phyloP scores from a whole-genome alignment of 2,113 vertebrate genomes.

The Nyctibius bracteatus region DNA sequence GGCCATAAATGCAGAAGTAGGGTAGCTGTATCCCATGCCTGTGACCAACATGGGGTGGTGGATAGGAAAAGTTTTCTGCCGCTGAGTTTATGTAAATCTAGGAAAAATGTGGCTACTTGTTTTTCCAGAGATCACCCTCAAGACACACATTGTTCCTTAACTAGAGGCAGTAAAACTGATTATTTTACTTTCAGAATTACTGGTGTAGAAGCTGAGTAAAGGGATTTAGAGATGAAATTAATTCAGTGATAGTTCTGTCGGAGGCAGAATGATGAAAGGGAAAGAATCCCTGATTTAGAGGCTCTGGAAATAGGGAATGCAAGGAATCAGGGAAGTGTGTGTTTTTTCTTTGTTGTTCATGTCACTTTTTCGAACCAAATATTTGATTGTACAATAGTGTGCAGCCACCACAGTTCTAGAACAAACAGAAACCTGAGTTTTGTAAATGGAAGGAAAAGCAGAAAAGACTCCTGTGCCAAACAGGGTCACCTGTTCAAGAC shows the following conservation, averaged over 20 bases:
- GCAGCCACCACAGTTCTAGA: neutral
- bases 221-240: slow-evolving; percentile 13
- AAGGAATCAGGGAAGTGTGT: neutral
- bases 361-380: neutral
- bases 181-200: neutral
- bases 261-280: neutral
- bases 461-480: neutral
- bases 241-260: neutral
- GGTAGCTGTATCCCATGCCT: neutral
- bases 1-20: neutral
- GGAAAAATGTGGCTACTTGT: neutral
- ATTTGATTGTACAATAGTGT: neutral
- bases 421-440: neutral
- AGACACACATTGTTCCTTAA: neutral
- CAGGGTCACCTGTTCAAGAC: neutral
- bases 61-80: neutral
- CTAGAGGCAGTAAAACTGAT: neutral
- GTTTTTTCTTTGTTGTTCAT: neutral
- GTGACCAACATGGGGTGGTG: neutral
- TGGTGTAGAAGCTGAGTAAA: neutral
- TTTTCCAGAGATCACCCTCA: neutral
- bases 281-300: neutral
- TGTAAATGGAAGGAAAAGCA: neutral
- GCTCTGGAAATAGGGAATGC: neutral
- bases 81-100: neutral